Base-by-base conservation (phyloP, 2,797 vertebrate species). In the Argyrosomus regius region DNA sequence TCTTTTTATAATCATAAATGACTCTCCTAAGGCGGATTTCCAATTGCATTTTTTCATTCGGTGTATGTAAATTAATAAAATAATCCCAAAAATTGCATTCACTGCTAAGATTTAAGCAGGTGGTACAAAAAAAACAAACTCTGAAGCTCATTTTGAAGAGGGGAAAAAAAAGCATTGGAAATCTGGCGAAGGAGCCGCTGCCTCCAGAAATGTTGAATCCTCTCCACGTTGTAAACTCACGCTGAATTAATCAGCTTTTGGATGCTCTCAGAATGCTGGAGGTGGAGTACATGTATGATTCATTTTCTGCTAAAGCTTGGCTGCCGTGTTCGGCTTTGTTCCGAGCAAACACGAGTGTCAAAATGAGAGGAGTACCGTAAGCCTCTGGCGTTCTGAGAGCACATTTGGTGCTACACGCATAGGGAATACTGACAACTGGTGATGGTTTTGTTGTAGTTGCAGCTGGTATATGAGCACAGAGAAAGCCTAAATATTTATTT, bases 181-280 rank as follows among this genome's bases (percentile, higher is more conserved):
- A 72, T 68, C 52, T 75, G 71, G 2, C 0, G 1, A 43, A 6
- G 56, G 63, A 73, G 62, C 67, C 13, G 9, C 67, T 22, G 58
- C 22, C 43, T 71, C 8, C 1, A 11, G 6, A 67, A 46, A 50
- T 22, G 17, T 6, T 31, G 49, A 48, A 31, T 31, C 16, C 8
- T 46, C 6, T 57, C 14, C 48, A 18, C 10, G 7, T 60, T 59
- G 5, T 48, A 0, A 14, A 68, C 16, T 1, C 14, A n/a, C 20
- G 31, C 4, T 39, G 41, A 70, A 18, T 43, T 2, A 52, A 49
- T 26, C 56, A 12, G 54, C n/a, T 54, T 35, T 31, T 4, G 12
- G 22, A 53, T 65, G 69, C 74, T 77, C 64, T 84, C 65, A 74
- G 61, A 84, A 80, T 41, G 59, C 60, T 22, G 56, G 4, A 75